Percentiles rank a stretch among this genome's conserved stretches.
Conservation (phyloP, 2,113 vertebrate species). For the Onychostoma macrolepis region DNA sequence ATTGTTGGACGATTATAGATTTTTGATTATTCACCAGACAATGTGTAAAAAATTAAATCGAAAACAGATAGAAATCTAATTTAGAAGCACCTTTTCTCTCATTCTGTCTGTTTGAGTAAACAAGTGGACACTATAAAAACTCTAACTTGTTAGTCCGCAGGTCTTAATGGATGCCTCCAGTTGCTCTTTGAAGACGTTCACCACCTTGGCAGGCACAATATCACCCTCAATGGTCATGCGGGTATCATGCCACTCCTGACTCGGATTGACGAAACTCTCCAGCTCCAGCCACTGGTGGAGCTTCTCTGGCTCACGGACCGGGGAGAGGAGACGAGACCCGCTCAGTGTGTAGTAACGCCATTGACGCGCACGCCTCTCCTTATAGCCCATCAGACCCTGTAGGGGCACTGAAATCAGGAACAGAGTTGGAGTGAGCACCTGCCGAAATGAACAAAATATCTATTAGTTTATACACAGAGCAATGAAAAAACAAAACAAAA, state of each 20-base stretch:
- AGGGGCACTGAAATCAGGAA: slow-evolving; percentile 82
- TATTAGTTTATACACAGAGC: neutral
- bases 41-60: neutral
- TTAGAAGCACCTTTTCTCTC: neutral
- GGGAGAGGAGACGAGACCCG: slow-evolving; percentile 75
- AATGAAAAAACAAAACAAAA: neutral
- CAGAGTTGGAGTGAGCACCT: slow-evolving; percentile 81
- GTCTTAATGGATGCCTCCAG: slow-evolving; percentile 76
- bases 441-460: neutral
- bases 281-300: slow-evolving; percentile 83
- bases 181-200: slow-evolving; percentile 76
- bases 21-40: neutral
- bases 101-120: neutral
- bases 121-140: neutral
- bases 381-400: slow-evolving; percentile 78
- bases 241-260: slow-evolving; percentile 80
- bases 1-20: neutral
- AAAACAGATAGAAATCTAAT: neutral
- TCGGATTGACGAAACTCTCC: slow-evolving; percentile 79
- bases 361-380: slow-evolving; percentile 66
- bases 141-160: slow-evolving; percentile 78
- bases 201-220: slow-evolving; percentile 80
- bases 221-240: slow-evolving; percentile 81
- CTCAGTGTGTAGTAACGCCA: slow-evolving; percentile 82
- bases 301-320: slow-evolving; percentile 79